Conservation (phyloP, 2,113 vertebrate species). For the Calyptommatus sinebrachiatus region DNA sequence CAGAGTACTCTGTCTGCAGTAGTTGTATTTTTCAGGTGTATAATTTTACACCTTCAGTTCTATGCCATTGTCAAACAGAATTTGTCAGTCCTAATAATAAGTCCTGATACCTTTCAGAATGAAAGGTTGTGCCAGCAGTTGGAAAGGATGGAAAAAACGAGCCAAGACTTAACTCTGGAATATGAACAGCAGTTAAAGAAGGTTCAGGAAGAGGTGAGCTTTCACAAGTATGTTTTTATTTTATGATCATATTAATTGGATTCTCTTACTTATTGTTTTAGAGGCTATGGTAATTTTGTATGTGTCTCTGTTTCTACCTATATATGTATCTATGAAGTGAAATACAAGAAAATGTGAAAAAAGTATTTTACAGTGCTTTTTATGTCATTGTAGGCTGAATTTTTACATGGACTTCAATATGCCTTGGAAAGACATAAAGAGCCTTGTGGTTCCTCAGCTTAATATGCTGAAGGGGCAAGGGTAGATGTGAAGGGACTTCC, state of each 20-base stretch:
- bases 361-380: background rate
- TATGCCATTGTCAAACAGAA: background rate
- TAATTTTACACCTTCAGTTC: background rate
- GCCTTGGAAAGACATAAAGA: no score
- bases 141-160: conserved; percentile 72
- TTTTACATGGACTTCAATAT: no score
- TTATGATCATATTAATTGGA: background rate
- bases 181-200: conserved; percentile 87
- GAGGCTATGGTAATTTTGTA: background rate
- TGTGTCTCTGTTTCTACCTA: background rate
- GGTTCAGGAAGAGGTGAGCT: conserved; percentile 83
- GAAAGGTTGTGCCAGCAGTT: conserved; percentile 75
- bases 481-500: no score
- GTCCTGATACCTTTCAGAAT: conserved; percentile 69
- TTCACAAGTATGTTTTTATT: background rate
- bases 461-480: no score
- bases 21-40: background rate
- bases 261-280: background rate
- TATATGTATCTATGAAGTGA: no score
- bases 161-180: conserved; percentile 76
- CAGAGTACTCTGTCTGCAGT: background rate
- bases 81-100: background rate
- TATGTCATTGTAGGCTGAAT: background rate
- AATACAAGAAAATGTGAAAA: background rate
- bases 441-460: background rate